phyloP scores from a whole-genome alignment of 2,888 invertebrate species.

The Oscheius myriophilus region DNA sequence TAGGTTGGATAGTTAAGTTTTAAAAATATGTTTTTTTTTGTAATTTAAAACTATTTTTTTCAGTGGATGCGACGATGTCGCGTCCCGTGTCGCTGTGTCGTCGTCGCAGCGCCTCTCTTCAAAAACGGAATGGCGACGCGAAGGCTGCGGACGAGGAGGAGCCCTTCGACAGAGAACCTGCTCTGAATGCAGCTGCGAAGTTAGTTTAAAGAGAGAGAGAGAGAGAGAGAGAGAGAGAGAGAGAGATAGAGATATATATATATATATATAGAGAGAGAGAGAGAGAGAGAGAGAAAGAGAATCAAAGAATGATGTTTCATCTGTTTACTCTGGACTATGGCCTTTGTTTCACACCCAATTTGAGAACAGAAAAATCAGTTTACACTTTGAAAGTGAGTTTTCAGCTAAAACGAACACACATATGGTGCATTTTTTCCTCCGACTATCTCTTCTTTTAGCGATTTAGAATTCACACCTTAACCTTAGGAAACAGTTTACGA shows the following conservation, averaged over 20 bases:
- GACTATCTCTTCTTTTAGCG: too few relatives aligned
- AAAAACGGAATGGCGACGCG: too few relatives aligned
- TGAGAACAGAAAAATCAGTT: slow-evolving; percentile 7
- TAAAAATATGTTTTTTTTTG: too few relatives aligned
- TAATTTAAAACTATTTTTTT: neutral
- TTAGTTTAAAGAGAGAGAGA: too few relatives aligned
- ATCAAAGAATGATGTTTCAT: neutral
- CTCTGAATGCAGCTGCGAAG: neutral
- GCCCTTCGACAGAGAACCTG: slow-evolving; percentile 16
- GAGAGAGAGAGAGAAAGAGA: slow-evolving; percentile 3
- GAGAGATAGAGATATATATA: neutral
- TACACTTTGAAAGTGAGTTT: neutral
- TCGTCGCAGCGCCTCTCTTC: slow-evolving; percentile 16
- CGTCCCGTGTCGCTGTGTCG: slow-evolving; percentile 22
- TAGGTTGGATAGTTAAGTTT: too few relatives aligned
- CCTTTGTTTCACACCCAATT: neutral
- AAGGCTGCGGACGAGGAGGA: slow-evolving; percentile 9
- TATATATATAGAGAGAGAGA: neutral
- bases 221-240: neutral
- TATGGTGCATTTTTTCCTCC: too few relatives aligned
- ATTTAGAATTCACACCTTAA: too few relatives aligned
- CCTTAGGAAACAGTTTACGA: too few relatives aligned
- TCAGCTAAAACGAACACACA: too few relatives aligned
- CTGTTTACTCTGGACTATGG: too few relatives aligned
- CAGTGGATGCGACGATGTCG: slow-evolving; percentile 29